These are phyloP conservation scores for Pavo muticus DNA, from an alignment of 2,113 vertebrate species.

Conservation along the genomic window DNA sequence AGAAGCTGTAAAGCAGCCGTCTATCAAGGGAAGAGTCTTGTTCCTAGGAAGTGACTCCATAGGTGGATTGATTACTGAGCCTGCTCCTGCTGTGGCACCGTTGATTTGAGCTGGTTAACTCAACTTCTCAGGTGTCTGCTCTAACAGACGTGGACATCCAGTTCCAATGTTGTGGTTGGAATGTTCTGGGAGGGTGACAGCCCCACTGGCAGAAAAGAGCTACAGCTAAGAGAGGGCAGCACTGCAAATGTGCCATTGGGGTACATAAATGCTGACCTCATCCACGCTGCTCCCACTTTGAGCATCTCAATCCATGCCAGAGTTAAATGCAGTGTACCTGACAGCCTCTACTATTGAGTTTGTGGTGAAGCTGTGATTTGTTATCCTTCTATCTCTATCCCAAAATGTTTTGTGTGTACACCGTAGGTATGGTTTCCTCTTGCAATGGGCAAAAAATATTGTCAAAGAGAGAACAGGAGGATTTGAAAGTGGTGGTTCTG, in stretches of 20 bases:
- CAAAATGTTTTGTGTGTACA: neutral
- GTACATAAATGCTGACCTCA: neutral
- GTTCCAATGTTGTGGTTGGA: neutral
- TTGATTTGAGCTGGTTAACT: neutral
- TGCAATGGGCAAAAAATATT: neutral
- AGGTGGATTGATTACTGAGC: neutral
- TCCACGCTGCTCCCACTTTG: too few species aligned
- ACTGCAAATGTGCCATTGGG: neutral
- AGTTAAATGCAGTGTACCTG: too few species aligned
- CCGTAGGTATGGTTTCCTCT: neutral
- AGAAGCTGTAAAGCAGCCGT: accelerated
- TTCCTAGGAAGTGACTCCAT: neutral
- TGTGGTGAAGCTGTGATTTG: neutral
- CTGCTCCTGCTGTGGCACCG: neutral
- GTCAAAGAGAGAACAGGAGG: neutral
- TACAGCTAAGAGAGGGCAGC: neutral
- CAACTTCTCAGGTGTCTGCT: neutral
- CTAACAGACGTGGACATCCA: too few species aligned
- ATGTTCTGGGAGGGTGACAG: neutral
- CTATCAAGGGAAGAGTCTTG: neutral
- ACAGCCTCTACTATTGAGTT: neutral
- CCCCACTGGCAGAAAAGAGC: neutral
- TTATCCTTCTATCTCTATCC: neutral
- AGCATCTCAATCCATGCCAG: too few species aligned
- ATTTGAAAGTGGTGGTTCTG: neutral